Base-by-base conservation (phyloP, 1,140 invertebrate genomes). In the Temnothorax nylanderi region DNA sequence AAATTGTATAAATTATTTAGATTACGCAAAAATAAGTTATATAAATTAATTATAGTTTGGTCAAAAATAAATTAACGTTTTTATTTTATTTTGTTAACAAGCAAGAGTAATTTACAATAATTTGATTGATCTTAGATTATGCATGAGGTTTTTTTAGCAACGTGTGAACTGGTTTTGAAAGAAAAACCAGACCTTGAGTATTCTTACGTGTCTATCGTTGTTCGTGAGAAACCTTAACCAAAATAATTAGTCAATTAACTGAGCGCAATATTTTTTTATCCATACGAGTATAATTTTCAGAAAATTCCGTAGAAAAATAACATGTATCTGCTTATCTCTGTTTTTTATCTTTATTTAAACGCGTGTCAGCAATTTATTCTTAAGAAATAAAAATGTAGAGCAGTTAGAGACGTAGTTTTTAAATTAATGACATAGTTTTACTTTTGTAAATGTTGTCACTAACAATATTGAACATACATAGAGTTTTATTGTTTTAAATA, bases 171-270 rank as follows among this genome's bases (percentile, higher is more conserved):
- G 49, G 65, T 81, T 72, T n/a, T 11, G 2, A 72, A 5, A n/a
- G 26, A 72, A 81, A 71, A 72, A 21, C 6, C 4, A 49, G 7
- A 71, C 65, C 65, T 71, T 26, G 54, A 71, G 32, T 26, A 71
- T 32, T n/a, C 16, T 81, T 44, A 0, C 26, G 16, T 69, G n/a
- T 72, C 2, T 54, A 1, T 56, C 11, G 18, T 81, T 26, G 21
- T 56, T 44, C 13, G 1, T 47, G 26, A 78, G 44, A 65, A 77
- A 44, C 6, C 3, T 44, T 71, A 81, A 54, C 6, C 2, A 37
- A 41, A 81, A 34, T 5, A 7, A 80, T 67, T 67, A 7, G 3
- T 16, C 0, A 13, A 41, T 26, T 10, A 41, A 8, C 13, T 21
- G 3, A 65, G 13, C 21, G 5, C 6, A 71, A 81, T 32, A 56